Evolutionary conservation across 2,113 vertebrate genomes (phyloP), one percentile per base, ranked within the genome.

Genomic region (Vanacampus margaritifer): DNA sequence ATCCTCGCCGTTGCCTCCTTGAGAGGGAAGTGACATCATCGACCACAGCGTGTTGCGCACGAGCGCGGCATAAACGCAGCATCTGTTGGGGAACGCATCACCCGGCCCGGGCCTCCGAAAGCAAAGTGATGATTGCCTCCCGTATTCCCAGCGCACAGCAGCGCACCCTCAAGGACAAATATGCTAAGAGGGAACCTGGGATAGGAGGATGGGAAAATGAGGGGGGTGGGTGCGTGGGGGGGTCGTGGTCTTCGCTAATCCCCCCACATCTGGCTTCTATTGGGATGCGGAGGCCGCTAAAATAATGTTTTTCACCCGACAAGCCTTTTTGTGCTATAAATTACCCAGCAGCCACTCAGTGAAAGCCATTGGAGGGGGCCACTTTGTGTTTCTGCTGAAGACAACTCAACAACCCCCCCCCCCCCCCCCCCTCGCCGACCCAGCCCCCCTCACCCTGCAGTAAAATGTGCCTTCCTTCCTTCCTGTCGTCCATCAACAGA

Each of bases 251-350:
- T 92, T 91, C 88, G 89, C 90, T 91, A 90, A 89, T 91, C 86
- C 83, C 76, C 69, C 79, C 86, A 92, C 92, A 93, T 92, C 90
- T 93, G 92, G 90, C 80, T 93, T 89, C 90, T 92, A 90, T 93
- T 93, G 91, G 87, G 78, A 88, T 85, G 82, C 87, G 87, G 90
- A 87, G 90, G 89, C 90, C 87, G 71, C 91, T 93, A 92, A 92
- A 93, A 93, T 93, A 93, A 93, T 92, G 91, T 93, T 93, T 92
- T 93, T 93, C 91, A 91, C 91, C 91, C 90, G 89, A 91, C 90
- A 92, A 92, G 89, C 83, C 89, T 92, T 87, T 91, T 89, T 89
- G 84, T 89, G 90, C 91, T 91, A 91, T 93, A 92, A 93, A 93
- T 92, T 93, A 93, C 91, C 88, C 85, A 88, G 73, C 87, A 92